Conservation (phyloP, 2,888 invertebrate genomes). For the Galeruca laticollis region DNA sequence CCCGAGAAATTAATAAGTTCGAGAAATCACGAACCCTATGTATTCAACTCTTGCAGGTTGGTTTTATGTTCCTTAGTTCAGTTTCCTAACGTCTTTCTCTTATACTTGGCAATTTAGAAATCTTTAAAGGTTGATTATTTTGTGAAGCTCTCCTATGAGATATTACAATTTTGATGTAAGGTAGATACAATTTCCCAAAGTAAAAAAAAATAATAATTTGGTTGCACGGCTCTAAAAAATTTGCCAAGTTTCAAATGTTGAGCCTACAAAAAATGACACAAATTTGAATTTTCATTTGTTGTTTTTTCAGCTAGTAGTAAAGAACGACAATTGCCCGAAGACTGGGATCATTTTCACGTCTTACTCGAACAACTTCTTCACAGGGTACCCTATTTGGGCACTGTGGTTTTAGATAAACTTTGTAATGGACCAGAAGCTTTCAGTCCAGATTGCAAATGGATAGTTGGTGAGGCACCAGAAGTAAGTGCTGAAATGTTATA, state of each 20-base stretch:
- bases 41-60: too few relatives aligned
- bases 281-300: constrained; percentile 1
- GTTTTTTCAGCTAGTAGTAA: constrained; percentile 69
- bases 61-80: too few relatives aligned
- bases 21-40: too few relatives aligned
- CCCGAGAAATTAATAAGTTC: too few relatives aligned
- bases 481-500: constrained; percentile 66
- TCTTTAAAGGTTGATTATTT: too few relatives aligned
- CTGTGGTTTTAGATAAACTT: constrained; percentile 82
- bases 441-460: constrained; percentile 97
- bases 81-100: too few relatives aligned
- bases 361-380: constrained; percentile 87
- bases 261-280: background rate
- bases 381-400: constrained; percentile 83
- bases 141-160: too few relatives aligned
- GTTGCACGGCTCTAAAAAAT: too few relatives aligned
- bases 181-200: too few relatives aligned
- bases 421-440: constrained; percentile 94
- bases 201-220: too few relatives aligned
- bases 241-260: background rate
- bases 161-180: too few relatives aligned
- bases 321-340: constrained; percentile 81
- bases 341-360: constrained; percentile 97
- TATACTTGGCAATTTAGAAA: too few relatives aligned
- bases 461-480: constrained; percentile 94